Evolutionary conservation across 2,888 invertebrate species (phyloP).

Genomic region (Strigamia transsilvanica): DNA sequence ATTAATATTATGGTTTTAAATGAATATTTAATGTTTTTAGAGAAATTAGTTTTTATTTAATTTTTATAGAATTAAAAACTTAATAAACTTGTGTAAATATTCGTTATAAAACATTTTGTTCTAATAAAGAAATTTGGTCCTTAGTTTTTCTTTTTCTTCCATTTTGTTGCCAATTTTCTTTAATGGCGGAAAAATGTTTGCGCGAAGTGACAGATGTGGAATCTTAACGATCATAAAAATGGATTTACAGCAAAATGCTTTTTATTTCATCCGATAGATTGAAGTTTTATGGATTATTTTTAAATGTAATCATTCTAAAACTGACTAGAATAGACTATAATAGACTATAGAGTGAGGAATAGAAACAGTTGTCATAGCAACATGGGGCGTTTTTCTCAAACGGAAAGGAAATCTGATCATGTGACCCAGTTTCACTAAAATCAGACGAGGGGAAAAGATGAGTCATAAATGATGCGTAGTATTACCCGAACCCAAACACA

Average conservation of each 20-base stretch:
- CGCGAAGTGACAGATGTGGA: background rate
- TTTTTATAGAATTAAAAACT: background rate
- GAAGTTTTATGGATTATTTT: background rate
- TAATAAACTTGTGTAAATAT: background rate
- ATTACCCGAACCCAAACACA: background rate
- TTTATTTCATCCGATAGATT: background rate
- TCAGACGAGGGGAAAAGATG: background rate
- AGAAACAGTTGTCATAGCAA: slow-evolving; percentile 1
- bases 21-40: slow-evolving; percentile 3
- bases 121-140: slow-evolving; percentile 26
- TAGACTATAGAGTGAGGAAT: too few species aligned
- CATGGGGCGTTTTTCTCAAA: background rate
- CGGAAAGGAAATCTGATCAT: slow-evolving; percentile 5
- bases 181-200: too few species aligned
- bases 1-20: too few species aligned
- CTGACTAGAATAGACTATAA: background rate
- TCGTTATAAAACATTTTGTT: background rate
- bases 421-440: slow-evolving; percentile 1
- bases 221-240: background rate
- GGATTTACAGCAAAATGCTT: background rate
- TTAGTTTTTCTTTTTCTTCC: background rate
- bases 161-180: background rate
- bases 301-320: background rate
- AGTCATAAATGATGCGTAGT: background rate
- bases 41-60: background rate